phyloP scores from a whole-genome alignment of 2,888 invertebrate species.

The Eupeodes latifasciatus region DNA sequence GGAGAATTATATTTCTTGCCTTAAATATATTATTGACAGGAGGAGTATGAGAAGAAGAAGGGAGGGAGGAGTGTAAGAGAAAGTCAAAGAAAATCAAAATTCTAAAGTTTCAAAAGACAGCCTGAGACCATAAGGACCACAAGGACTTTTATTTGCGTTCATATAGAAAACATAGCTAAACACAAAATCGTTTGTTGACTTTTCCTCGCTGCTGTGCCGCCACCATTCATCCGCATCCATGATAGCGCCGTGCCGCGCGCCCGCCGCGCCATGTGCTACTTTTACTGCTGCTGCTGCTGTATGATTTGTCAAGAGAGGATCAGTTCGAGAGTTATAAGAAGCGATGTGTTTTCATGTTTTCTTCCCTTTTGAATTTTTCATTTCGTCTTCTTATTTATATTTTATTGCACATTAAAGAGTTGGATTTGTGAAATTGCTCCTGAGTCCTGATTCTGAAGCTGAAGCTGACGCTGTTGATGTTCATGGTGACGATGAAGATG shows the following conservation, averaged over 20 bases:
- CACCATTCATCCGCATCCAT: too few species aligned
- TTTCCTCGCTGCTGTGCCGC: slow-evolving; percentile 35
- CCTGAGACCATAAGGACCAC: slow-evolving; percentile 15
- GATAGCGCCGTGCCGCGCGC: too few species aligned
- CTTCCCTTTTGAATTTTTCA: slow-evolving; percentile 71
- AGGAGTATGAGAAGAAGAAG: too few species aligned
- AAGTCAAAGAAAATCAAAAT: slow-evolving; percentile 71
- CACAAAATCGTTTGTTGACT: slow-evolving; percentile 70
- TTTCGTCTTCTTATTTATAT: slow-evolving; percentile 73
- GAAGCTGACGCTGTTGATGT: slow-evolving; percentile 1
- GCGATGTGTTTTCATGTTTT: slow-evolving; percentile 37
- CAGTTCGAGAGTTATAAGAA: not conserved
- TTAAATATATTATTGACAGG: too few species aligned
- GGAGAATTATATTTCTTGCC: slow-evolving; percentile 2
- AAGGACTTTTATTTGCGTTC: slow-evolving; percentile 35
- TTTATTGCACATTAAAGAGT: slow-evolving; percentile 74
- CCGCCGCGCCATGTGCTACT: too few species aligned
- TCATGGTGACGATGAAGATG: slow-evolving; percentile 9
- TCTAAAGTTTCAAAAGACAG: slow-evolving; percentile 71
- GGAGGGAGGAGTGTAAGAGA: not conserved
- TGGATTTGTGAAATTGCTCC: slow-evolving; percentile 40
- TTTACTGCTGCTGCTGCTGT: not conserved
- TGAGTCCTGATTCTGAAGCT: not conserved
- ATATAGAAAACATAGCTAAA: not conserved
- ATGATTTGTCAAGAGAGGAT: slow-evolving; percentile 41